phyloP scores from a whole-genome alignment of 2,113 vertebrate species.

The Oryzias celebensis region DNA sequence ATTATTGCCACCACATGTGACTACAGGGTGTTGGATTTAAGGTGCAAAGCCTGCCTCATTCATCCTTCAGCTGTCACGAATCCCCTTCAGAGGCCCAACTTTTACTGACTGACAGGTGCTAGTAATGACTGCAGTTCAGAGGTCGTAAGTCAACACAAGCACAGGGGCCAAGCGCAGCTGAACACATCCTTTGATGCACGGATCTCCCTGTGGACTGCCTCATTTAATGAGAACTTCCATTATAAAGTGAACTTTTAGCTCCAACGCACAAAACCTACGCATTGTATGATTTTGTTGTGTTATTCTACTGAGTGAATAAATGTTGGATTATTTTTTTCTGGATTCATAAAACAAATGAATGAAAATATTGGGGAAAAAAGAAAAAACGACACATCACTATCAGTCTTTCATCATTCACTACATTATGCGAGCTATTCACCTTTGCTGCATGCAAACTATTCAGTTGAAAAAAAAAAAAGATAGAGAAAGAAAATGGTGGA shows the following conservation, averaged over 20 bases:
- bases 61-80: slow-evolving; percentile 71
- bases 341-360: not conserved
- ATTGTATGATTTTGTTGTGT: not conserved
- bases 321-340: not conserved
- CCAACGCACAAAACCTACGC: not conserved
- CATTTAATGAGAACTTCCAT: slow-evolving; percentile 22
- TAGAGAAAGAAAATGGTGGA: slow-evolving; percentile 10
- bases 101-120: slow-evolving; percentile 73
- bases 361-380: slow-evolving; percentile 11
- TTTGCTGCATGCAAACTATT: slow-evolving; percentile 1
- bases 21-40: slow-evolving; percentile 46
- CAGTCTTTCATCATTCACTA: slow-evolving; percentile 6
- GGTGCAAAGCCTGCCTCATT: slow-evolving; percentile 60
- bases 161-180: slow-evolving; percentile 64
- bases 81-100: slow-evolving; percentile 45
- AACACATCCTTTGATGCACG: slow-evolving; percentile 38
- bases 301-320: slow-evolving; percentile 6
- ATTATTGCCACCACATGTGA: slow-evolving; percentile 59
- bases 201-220: slow-evolving; percentile 31
- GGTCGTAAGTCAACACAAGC: slow-evolving; percentile 61
- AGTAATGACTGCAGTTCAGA: slow-evolving; percentile 67
- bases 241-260: slow-evolving; percentile 8
- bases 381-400: not conserved
- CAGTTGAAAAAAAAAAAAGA: slow-evolving; percentile 8
- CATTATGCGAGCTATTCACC: slow-evolving; percentile 10